Evolutionary conservation across 1,140 invertebrate species (phyloP), one percentile per base, ranked within the genome.

Genomic region (Tetragnatha versicolor): DNA sequence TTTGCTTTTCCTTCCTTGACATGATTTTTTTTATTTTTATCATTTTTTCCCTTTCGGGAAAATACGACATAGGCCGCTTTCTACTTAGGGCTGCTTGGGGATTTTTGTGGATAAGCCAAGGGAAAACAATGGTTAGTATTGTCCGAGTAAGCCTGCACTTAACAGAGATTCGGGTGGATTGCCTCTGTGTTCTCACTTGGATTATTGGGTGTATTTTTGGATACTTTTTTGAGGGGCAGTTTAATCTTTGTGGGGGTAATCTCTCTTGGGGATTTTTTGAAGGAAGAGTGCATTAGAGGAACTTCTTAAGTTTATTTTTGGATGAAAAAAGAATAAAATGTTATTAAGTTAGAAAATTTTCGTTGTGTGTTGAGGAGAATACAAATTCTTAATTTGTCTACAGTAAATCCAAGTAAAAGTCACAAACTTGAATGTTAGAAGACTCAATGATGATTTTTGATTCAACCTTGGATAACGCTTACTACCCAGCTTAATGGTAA

Each of bases 1-100:
- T 58, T 58, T 58, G 55, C 55, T 58, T 58, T 58, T 58, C 55
- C 31, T 58, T 58, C 55, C 55, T n/a, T 27, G 55, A 33, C 35
- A 31, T 27, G 17, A 17, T 27, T 12, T 17, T 6, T 10, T 53
- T 22, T 53, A 12, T 7, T 20, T 20, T 58, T 58, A n/a, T n/a
- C n/a, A n/a, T n/a, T n/a, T 58, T 58, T 58, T 58, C 31, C 55
- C 55, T 58, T 5, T 33, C 35, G 55, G 35, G 35, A 58, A 33
- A 58, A 58, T 33, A n/a, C 55, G 35, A 58, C 17, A 58, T 27
- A 58, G 10, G 20, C 17, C 35, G 27, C 20, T 22, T 20, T 17
- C 39, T 42, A 10, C 39, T 42, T 42, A 55, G 12, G 51, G 22
- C 14, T n/a, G 9, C 55, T 31, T 31, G 5, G 3, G 17, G 7